These are phyloP conservation scores for Scolanthus callimorphus DNA, from an alignment of 92 coral and sea anemone genomes.

Conservation along the genomic window DNA sequence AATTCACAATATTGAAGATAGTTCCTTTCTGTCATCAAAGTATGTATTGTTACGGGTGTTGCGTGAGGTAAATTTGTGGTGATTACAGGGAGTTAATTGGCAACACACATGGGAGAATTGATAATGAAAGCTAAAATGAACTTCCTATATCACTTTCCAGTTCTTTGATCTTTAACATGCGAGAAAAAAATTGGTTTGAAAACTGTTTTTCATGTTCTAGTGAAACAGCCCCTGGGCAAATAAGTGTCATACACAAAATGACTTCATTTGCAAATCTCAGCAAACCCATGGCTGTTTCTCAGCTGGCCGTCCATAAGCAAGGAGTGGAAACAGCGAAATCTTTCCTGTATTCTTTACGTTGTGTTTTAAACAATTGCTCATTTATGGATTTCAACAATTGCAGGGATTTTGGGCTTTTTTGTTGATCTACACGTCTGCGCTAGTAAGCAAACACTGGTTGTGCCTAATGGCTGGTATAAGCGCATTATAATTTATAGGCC, in stretches of 20 bases:
- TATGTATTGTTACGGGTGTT: no score
- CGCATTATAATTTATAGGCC: not conserved
- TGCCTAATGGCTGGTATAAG: not conserved
- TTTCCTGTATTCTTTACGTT: not conserved
- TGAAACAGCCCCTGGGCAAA: not conserved
- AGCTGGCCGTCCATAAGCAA: no score
- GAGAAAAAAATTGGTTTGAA: not conserved
- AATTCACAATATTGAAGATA: no score
- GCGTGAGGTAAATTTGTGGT: not conserved
- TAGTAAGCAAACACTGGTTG: not conserved
- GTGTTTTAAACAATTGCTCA: not conserved
- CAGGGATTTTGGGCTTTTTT: not conserved
- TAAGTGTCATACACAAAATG: not conserved
- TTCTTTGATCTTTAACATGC: not conserved
- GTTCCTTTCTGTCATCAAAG: no score
- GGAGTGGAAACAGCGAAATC: not conserved
- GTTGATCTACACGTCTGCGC: not conserved
- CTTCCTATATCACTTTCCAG: no score
- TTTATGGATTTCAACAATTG: not conserved
- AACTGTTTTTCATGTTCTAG: not conserved
- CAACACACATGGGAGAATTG: not conserved
- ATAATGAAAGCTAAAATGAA: not conserved
- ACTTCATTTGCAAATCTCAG: no score
- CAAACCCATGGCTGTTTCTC: not conserved
- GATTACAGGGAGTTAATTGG: not conserved